These are phyloP conservation scores for Athrips mouffetella DNA, from an alignment of 2,888 invertebrate genomes.

Conservation along the genomic window DNA sequence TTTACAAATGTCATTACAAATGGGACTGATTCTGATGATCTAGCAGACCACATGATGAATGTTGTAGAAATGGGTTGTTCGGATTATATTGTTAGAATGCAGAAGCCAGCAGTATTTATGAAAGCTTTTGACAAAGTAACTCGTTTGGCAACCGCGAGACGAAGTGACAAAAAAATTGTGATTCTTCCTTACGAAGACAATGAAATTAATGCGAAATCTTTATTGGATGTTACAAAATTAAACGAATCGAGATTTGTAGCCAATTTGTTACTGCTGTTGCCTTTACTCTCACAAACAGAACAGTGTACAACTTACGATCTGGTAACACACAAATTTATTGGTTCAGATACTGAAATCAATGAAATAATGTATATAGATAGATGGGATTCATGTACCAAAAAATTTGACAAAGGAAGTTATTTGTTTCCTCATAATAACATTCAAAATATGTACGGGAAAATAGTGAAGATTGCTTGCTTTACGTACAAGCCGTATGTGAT, in stretches of 20 bases:
- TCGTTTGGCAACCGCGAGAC: constrained; percentile 54
- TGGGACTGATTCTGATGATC: constrained; percentile 26
- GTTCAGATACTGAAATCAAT: constrained; percentile 37
- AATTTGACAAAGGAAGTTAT: constrained; percentile 46
- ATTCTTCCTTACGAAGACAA: constrained; percentile 45
- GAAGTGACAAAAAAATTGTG: constrained; percentile 65
- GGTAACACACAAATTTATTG: constrained; percentile 63
- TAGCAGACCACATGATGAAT: constrained; percentile 40
- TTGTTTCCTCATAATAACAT: constrained; percentile 69
- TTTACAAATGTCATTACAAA: constrained; percentile 41
- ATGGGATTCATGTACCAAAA: constrained; percentile 56
- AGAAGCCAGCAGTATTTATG: constrained; percentile 55
- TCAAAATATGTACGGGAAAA: constrained; percentile 62
- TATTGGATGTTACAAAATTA: constrained; percentile 45
- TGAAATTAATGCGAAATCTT: constrained; percentile 19
- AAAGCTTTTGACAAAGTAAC: constrained; percentile 54
- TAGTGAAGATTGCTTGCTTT: constrained; percentile 74
- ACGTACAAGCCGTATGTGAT: constrained; percentile 80
- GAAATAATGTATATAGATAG: constrained; percentile 50
- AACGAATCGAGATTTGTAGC: constrained; percentile 51
- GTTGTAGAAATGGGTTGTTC: constrained; percentile 69
- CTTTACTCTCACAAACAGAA: constrained; percentile 26
- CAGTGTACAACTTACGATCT: constrained; percentile 46
- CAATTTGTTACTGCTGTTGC: constrained; percentile 51
- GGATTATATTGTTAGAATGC: constrained; percentile 60